These are phyloP conservation scores for Cosmorhoe ocellata DNA, from an alignment of 2,888 invertebrate species.

Conservation along the genomic window DNA sequence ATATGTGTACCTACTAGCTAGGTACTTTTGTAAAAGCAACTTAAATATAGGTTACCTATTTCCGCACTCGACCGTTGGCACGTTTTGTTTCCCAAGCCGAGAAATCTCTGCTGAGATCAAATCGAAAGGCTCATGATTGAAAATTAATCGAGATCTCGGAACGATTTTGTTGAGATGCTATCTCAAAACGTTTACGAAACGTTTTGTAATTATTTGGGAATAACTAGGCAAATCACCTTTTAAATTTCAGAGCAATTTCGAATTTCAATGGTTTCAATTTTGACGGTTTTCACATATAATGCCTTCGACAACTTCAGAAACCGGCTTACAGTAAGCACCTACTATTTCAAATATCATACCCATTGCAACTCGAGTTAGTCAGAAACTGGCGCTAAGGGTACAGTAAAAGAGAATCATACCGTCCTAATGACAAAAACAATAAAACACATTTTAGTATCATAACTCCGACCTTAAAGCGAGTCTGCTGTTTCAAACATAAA, in stretches of 20 bases:
- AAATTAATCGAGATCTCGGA: constrained; percentile 15
- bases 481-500: constrained; percentile 28
- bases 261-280: too few species aligned
- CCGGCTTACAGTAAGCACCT: too few species aligned
- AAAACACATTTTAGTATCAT: constrained; percentile 32
- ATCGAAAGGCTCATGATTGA: constrained; percentile 9
- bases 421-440: constrained; percentile 29
- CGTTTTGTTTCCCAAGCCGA: constrained; percentile 6
- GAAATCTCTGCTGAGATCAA: constrained; percentile 11
- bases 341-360: too few species aligned
- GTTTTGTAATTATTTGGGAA: background rate
- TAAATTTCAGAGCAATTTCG: too few species aligned
- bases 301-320: too few species aligned
- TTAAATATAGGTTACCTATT: constrained; percentile 17
- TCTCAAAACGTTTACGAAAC: constrained; percentile 3
- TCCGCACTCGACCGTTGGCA: constrained; percentile 6
- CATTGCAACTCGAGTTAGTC: background rate
- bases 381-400: background rate
- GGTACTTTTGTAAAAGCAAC: too few species aligned
- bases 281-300: too few species aligned
- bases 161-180: constrained; percentile 4
- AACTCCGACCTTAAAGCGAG: constrained; percentile 26
- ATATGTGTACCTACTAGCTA: too few species aligned
- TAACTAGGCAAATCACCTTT: background rate
- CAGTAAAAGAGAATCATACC: constrained; percentile 28